These are phyloP conservation scores for Drosophila lutescens DNA, from an alignment of 2,888 invertebrate species.

Conservation along the genomic window DNA sequence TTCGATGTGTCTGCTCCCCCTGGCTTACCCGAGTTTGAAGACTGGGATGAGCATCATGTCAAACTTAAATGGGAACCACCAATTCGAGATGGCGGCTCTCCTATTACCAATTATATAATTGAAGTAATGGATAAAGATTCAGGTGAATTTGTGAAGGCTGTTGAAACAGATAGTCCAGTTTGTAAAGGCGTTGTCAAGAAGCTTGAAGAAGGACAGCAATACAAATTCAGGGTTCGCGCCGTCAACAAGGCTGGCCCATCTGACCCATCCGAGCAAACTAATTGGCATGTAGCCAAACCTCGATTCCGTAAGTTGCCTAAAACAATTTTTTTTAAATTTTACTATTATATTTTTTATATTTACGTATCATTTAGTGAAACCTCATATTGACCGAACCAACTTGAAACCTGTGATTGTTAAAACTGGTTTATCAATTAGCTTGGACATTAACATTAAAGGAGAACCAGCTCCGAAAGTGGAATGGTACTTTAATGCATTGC, in stretches of 20 bases:
- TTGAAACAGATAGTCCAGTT: slow-evolving; percentile 92
- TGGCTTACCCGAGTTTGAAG: slow-evolving; percentile 94
- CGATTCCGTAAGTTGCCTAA: slow-evolving; percentile 90
- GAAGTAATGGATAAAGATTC: slow-evolving; percentile 96
- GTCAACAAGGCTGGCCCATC: slow-evolving; percentile 97
- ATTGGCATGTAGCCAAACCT: slow-evolving; percentile 95
- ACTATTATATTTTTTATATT: not conserved
- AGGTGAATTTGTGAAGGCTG: slow-evolving; percentile 93
- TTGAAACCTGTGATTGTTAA: slow-evolving; percentile 93
- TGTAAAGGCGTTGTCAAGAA: slow-evolving; percentile 95
- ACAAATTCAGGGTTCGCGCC: slow-evolving; percentile 97
- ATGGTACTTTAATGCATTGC: slow-evolving; percentile 92
- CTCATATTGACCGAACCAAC: slow-evolving; percentile 96
- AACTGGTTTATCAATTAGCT: slow-evolving; percentile 92
- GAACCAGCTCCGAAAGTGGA: slow-evolving; percentile 96
- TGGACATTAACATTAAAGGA: slow-evolving; percentile 95
- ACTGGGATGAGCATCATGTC: slow-evolving; percentile 95
- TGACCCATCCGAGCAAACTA: slow-evolving; percentile 95
- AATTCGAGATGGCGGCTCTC: slow-evolving; percentile 95
- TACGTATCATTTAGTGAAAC: slow-evolving; percentile 89
- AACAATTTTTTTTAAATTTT: not conserved
- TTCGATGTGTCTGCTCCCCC: slow-evolving; percentile 95
- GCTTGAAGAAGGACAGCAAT: slow-evolving; percentile 96
- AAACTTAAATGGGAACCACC: slow-evolving; percentile 96
- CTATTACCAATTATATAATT: slow-evolving; percentile 96